These are phyloP conservation scores for Cephus spinipes DNA, from an alignment of 2,888 invertebrate species.

Conservation along the genomic window DNA sequence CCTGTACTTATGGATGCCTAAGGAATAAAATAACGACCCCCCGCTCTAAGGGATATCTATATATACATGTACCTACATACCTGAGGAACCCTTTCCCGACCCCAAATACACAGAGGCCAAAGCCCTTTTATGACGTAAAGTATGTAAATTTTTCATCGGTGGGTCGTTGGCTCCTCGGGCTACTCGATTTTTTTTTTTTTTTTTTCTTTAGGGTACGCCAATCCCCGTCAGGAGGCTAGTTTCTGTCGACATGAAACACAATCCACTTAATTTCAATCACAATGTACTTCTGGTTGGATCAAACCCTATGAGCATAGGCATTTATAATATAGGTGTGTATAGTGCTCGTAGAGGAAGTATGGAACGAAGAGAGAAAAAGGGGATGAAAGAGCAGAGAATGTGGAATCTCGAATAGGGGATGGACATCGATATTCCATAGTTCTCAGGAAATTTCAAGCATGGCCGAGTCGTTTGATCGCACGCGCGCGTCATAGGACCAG, in stretches of 20 bases:
- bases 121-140: not conserved
- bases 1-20: not conserved
- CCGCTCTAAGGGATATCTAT: not conserved
- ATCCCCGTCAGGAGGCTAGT: not conserved
- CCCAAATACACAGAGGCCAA: not conserved
- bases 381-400: not conserved
- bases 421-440: conserved; percentile 43
- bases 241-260: not conserved
- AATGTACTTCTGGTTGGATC: not conserved
- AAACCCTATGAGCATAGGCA: not conserved
- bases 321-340: not conserved
- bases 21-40: not conserved
- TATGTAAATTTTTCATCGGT: conserved; percentile 1
- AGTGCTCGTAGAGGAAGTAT: not conserved
- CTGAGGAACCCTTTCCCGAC: not conserved
- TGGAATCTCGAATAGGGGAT: not conserved
- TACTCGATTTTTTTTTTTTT: not conserved
- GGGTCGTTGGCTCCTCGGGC: not conserved
- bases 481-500: conserved; percentile 39
- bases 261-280: conserved; percentile 9
- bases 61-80: not conserved
- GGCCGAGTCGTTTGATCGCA: conserved; percentile 56
- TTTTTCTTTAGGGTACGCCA: not conserved
- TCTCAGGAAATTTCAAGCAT: conserved; percentile 54
- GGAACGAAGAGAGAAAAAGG: not conserved